Evolutionary conservation across 2,113 vertebrate species (phyloP).

Genomic region (Microcebus tavaratra): DNA sequence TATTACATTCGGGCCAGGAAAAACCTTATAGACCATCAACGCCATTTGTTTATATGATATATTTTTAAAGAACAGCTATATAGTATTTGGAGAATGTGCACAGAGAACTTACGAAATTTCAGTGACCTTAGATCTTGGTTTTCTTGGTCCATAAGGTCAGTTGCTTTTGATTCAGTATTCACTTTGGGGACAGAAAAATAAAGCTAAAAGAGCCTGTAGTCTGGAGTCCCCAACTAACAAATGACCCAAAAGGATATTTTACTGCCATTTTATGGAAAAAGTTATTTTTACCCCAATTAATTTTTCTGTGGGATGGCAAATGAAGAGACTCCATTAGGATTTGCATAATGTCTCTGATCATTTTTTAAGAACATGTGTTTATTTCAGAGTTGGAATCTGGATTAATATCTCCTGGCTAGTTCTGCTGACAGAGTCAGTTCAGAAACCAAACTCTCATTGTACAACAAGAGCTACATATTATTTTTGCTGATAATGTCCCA

Average conservation of each 20-base stretch:
- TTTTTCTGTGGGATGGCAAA: not conserved
- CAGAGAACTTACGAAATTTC: constrained; percentile 25
- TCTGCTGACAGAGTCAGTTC: not conserved
- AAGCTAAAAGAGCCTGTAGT: not conserved
- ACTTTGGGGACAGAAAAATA: not conserved
- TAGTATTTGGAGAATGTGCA: constrained; percentile 21
- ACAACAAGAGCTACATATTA: not conserved
- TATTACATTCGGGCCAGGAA: constrained; percentile 7
- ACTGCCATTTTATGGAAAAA: not conserved
- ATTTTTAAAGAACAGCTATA: constrained; percentile 10
- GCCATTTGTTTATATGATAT: constrained; percentile 13
- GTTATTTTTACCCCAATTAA: not conserved
- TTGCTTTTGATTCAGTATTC: constrained; percentile 33
- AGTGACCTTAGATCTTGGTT: not conserved
- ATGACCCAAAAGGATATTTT: not conserved
- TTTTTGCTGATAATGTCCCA: not conserved
- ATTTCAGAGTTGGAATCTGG: constrained; percentile 30
- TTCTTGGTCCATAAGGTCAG: not conserved
- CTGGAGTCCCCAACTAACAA: not conserved
- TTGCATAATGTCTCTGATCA: not conserved
- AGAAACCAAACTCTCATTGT: not conserved
- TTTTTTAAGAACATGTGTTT: not conserved
- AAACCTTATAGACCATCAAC: not conserved
- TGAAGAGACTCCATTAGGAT: not conserved
- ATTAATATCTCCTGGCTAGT: not conserved